phyloP scores from a whole-genome alignment of 92 coral and sea anemone species.

The Zoanthus sociatus region DNA sequence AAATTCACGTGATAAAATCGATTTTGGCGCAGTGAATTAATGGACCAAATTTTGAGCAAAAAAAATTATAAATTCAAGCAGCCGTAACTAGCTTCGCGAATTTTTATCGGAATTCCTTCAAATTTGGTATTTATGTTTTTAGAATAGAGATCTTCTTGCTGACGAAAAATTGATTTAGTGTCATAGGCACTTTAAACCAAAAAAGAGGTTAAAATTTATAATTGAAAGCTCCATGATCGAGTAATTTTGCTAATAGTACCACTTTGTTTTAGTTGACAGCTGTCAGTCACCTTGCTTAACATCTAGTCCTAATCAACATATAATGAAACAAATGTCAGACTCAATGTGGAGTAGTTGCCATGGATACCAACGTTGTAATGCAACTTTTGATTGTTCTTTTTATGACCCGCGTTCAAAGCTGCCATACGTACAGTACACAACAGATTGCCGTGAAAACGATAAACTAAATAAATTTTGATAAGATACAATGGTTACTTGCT shows the following conservation, averaged over 20 bases:
- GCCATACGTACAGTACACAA: slow-evolving; percentile 1
- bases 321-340: slow-evolving; percentile 23
- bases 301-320: background rate
- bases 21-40: too few species aligned
- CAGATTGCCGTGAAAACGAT: slow-evolving; percentile 25
- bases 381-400: background rate
- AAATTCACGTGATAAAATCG: too few species aligned
- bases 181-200: too few species aligned
- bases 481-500: background rate
- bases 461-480: slow-evolving; percentile 26
- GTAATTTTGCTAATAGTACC: background rate
- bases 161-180: too few species aligned
- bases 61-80: too few species aligned
- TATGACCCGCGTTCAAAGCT: slow-evolving; percentile 23
- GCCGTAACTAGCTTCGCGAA: too few species aligned
- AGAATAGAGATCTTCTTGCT: too few species aligned
- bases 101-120: too few species aligned
- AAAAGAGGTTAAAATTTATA: too few species aligned
- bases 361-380: background rate
- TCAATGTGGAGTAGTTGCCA: slow-evolving; percentile 27
- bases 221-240: too few species aligned
- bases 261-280: slow-evolving; percentile 9
- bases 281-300: slow-evolving; percentile 32
- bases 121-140: too few species aligned
- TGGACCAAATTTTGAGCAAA: too few species aligned